phyloP scores from a whole-genome alignment of 53 echinoderm and acorn worm genomes.

The Luidia sarsii region DNA sequence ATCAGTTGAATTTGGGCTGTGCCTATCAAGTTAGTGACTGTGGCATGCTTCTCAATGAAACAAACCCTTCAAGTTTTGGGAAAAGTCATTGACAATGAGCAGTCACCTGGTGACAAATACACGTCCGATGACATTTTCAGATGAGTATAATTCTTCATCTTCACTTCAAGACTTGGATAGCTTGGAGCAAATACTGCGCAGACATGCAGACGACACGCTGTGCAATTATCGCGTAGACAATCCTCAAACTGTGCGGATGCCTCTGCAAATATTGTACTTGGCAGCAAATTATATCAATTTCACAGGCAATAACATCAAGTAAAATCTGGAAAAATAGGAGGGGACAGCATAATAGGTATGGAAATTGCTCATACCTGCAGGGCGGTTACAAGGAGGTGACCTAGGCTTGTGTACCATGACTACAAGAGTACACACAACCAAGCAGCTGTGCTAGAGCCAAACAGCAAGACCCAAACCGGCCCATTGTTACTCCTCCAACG shows the following conservation, averaged over 20 bases:
- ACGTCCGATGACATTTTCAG: no score
- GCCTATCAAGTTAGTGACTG: no score
- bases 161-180: no score
- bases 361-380: slow-evolving; percentile 30
- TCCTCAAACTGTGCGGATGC: slow-evolving; percentile 6
- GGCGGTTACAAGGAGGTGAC: slow-evolving; percentile 7
- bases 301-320: slow-evolving; percentile 44
- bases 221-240: neutral
- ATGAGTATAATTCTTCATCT: no score
- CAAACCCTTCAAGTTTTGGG: no score
- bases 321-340: slow-evolving; percentile 29
- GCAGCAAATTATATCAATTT: slow-evolving; percentile 46
- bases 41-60: no score
- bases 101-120: no score
- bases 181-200: slow-evolving; percentile 10
- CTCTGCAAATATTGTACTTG: slow-evolving; percentile 31
- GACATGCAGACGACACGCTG: neutral
- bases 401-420: neutral
- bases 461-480: slow-evolving; percentile 32
- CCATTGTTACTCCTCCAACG: slow-evolving; percentile 35
- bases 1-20: no score
- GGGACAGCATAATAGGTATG: slow-evolving; percentile 20
- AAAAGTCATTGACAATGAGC: no score
- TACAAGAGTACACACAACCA: neutral
- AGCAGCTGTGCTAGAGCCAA: slow-evolving; percentile 24